Base-by-base conservation (phyloP, 2,888 invertebrate species). In the Ochropleura plecta region DNA sequence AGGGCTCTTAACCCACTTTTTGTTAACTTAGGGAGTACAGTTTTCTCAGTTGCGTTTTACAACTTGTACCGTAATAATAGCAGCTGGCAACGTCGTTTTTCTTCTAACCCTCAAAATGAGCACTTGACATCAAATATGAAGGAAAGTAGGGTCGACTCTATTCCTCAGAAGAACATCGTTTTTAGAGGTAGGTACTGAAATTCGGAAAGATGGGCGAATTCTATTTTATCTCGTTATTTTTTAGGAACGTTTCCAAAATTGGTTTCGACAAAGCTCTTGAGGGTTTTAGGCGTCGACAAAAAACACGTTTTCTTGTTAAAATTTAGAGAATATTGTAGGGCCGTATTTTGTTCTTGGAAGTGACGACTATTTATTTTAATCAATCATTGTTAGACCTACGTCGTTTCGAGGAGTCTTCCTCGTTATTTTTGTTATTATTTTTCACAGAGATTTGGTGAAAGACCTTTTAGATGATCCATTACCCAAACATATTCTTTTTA, bases 1-100 rank as follows among this genome's bases (percentile, higher is more conserved):
- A 57, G 53, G 6, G 14, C 67, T 48, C 68, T 80, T 77, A 82
- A 82, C 82, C 80, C 70, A 71, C 70, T 80, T 76, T 64, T 77
- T 59, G 63, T 3, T 55, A 55, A 65, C 68, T 63, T 77, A 70
- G 30, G 42, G 44, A 62, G 53, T 53, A 81, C 55, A 53, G 60
- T 67, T 73, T 59, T 49, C 62, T 82, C 40, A 65, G 66, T 55
- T 60, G 20, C 20, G 14, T 82, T 81, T 82, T 78, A 81, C 64
- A 65, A 70, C 72, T 70, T 68, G 67, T 73, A 82, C 63, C 69
- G 62, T 82, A 65, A 82, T 72, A 78, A 73, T 60, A 53, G 42
- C 66, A 67, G 70, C 65, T 68, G 64, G 57, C 70, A 79, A 62
- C 51, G 73, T 62, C 69, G 63, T 77, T 77, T 73, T 73, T 70